Evolutionary conservation across 2,888 invertebrate species (phyloP).

Genomic region (Polia nebulosa): DNA sequence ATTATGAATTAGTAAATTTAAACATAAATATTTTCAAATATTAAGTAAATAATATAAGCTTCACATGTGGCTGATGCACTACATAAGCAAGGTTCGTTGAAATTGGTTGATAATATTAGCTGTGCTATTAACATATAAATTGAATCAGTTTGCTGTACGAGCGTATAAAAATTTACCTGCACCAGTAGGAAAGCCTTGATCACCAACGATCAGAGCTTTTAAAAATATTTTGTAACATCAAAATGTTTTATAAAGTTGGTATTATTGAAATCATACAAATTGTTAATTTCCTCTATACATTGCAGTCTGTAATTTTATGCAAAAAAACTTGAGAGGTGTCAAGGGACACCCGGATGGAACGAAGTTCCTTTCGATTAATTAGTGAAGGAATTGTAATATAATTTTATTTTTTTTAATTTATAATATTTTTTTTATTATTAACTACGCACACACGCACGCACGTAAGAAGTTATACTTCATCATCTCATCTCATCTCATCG

Average conservation of each 20-base stretch:
- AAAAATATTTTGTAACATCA: too few relatives aligned
- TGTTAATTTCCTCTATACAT: slow-evolving; percentile 34
- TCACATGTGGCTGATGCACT: not conserved
- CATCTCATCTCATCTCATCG: too few relatives aligned
- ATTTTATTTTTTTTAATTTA: too few relatives aligned
- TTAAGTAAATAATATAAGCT: not conserved
- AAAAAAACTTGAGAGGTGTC: too few relatives aligned
- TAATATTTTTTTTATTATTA: too few relatives aligned
- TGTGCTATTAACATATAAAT: not conserved
- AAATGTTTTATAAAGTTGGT: not conserved
- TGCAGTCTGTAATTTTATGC: slow-evolving; percentile 1
- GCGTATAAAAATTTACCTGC: not conserved
- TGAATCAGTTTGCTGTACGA: not conserved
- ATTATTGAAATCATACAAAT: slow-evolving; percentile 23
- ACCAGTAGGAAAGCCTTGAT: not conserved
- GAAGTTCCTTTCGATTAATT: too few relatives aligned
- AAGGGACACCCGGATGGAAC: too few relatives aligned
- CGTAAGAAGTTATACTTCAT: too few relatives aligned
- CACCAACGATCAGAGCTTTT: not conserved
- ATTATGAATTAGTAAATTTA: not conserved
- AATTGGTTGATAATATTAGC: not conserved
- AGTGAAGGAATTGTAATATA: too few relatives aligned
- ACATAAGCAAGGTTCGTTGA: not conserved
- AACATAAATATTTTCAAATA: not conserved
- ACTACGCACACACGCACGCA: too few relatives aligned